Base-by-base conservation (phyloP, 2,888 invertebrate genomes). In the Drosophila melanosoma region DNA sequence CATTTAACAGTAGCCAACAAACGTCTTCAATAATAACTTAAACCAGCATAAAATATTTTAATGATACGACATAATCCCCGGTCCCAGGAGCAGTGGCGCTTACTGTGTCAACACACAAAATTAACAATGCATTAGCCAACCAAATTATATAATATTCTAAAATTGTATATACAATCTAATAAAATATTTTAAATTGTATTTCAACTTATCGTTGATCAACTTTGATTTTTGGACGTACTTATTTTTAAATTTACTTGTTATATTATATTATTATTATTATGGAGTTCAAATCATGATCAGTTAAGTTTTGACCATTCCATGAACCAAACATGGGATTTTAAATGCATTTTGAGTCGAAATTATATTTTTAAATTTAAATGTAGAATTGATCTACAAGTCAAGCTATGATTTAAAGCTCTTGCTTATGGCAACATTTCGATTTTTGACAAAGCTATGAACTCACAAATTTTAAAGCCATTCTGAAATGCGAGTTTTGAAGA, bases 1-100 rank as follows among this genome's bases (percentile, higher is more conserved):
- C 82, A 89, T 87, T 87, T 87, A 87, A 87, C 87, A 87, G 87
- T 89, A 81, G 89, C 89, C 78, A 74, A 67, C 87, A 42, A 79
- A 87, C 87, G 85, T 84, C 74, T 75, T 77, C 74, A 67, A 62
- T 79, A 79, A 82, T 72, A 82, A 79, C 75, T 79, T 75, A 81
- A 82, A 68, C 62, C 71, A 56, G 81, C 81, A 73, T 77, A 48
- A 79, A 87, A 90, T 85, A 85, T 89, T 90, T 90, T 90, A 90
- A 90, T 90, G 89, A 86, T 79, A 79, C 42, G 78, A 75, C 67
- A 69, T 89, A 87, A 90, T 83, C 64, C 64, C 54, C 58, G 42
- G 3, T 36, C 15, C 42, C 53, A 54, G 53, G 53, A 63, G 42
- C 42, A 40, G 71, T 40, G 64, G 62, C 54, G 70, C 62, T 57